phyloP scores from a whole-genome alignment of 2,797 vertebrate genomes.

The Babyrousa celebensis region DNA sequence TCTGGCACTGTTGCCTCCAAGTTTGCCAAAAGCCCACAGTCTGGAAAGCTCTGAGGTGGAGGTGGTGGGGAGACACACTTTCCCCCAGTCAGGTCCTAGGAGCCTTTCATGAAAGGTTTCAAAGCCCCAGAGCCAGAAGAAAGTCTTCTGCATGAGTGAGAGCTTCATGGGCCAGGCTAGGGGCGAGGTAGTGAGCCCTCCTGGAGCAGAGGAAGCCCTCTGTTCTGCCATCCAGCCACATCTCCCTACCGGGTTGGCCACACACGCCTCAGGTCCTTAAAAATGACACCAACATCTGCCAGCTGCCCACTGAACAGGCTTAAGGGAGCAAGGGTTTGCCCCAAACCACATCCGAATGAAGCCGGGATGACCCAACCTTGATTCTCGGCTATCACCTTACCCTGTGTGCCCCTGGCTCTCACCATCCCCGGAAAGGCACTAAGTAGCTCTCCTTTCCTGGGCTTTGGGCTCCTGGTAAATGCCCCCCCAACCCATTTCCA shows the following conservation, averaged over 20 bases:
- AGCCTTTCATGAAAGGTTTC: conserved; percentile 38
- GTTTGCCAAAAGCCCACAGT: conserved; percentile 60
- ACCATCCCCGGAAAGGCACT: neutral
- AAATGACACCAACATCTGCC: conserved; percentile 58
- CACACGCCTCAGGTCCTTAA: conserved; percentile 12
- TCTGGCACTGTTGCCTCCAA: conserved; percentile 73
- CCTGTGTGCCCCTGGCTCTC: neutral
- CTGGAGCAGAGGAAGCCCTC: neutral
- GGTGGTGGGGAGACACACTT: neutral
- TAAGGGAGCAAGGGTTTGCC: neutral
- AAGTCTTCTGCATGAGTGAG: conserved; percentile 7
- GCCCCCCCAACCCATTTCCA: neutral
- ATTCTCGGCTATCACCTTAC: neutral
- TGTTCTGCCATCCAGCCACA: conserved; percentile 28
- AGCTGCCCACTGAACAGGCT: conserved; percentile 45
- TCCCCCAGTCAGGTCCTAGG: neutral
- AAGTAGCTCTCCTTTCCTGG: neutral
- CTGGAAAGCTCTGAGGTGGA: neutral
- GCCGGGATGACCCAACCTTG: neutral
- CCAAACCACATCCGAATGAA: conserved; percentile 7
- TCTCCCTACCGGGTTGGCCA: conserved; percentile 25
- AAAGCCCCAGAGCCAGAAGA: neutral
- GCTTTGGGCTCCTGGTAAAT: conserved; percentile 36
- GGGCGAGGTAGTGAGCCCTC: neutral
- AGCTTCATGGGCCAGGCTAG: conserved; percentile 42